These are phyloP conservation scores for Peromyscus polionotus DNA, from an alignment of 2,113 vertebrate genomes.

Conservation along the genomic window DNA sequence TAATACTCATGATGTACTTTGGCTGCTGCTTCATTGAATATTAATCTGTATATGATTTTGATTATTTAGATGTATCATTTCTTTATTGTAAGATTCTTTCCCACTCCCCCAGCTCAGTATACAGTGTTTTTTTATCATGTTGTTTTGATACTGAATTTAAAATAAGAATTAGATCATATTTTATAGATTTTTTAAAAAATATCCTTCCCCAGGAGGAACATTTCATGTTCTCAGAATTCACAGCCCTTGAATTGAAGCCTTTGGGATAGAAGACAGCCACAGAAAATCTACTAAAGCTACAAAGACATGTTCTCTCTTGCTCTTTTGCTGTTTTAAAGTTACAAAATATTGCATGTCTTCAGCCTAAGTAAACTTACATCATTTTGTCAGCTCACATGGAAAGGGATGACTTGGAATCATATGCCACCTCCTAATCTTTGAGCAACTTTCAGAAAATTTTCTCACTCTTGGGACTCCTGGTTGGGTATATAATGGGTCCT, in stretches of 20 bases:
- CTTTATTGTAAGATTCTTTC: neutral
- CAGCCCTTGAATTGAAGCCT: constrained; percentile 62
- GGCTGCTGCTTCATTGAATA: neutral
- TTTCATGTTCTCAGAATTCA: constrained; percentile 62
- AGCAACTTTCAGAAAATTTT: constrained; percentile 9
- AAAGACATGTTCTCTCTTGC: neutral
- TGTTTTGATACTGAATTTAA: constrained; percentile 65
- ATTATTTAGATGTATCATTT: constrained; percentile 32
- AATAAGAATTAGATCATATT: constrained; percentile 57
- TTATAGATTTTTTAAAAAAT: constrained; percentile 52
- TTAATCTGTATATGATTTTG: constrained; percentile 33
- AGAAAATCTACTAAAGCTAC: constrained; percentile 11
- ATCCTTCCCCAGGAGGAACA: constrained; percentile 53
- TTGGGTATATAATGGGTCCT: neutral
- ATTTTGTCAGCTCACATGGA: neutral
- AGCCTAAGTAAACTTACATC: neutral
- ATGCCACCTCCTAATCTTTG: constrained; percentile 9
- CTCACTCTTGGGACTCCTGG: neutral
- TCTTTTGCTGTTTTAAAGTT: constrained; percentile 24
- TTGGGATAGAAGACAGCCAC: constrained; percentile 37
- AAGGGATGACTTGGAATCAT: neutral
- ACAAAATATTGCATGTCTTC: neutral
- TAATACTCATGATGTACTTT: constrained; percentile 10
- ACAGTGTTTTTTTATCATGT: neutral
- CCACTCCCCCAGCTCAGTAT: neutral